Base-by-base conservation (phyloP, 2,113 vertebrate species). In the Penelope pileata region DNA sequence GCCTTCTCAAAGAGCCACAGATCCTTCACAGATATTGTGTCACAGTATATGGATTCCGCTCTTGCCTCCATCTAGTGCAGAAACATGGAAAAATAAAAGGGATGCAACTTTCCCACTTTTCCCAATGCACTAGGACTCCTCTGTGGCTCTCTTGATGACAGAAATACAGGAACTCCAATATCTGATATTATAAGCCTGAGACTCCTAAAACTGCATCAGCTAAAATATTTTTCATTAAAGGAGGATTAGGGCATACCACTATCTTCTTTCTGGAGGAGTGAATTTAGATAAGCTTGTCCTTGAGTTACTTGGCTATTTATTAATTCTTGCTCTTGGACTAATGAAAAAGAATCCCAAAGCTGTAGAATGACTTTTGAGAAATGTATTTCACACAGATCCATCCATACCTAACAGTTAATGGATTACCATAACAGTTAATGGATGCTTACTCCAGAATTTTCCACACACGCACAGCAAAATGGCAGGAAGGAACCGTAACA, bases 401-500 rank as follows among this genome's bases (percentile, higher is more conserved):
- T 7, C 47, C 48, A 70, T 29, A 29, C 60, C 7, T 24, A 68
- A 86, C 40, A 40, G 7, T 53, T 90, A n/a, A 66, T 62, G n/a
- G 34, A 70, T 67, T n/a, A n/a, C n/a, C n/a, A n/a, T 29, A 68
- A 86, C 40, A 40, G 7, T 53, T 90, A n/a, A 66, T 62, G n/a
- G 34, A 70, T 67, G 36, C 64, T 95, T 85, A 85, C 26, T 93
- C 56, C 78, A 69, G 24, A 40, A 73, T 93, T 91, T 95, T 85
- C 79, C 82, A 80, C 69, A 60, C 36, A 17, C 3, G 8, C 72
- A 86, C 30, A 90, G 73, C 76, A 93, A 88, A 92, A 95, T 24
- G 53, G 9, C 90, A 86, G 72, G 64, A 95, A 93, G 83, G 42
- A 90, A 93, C 67, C 78, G 77, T 64, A 64, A 96, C 75, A 91